phyloP scores from a whole-genome alignment of 2,113 vertebrate species.

The Sander vitreus region DNA sequence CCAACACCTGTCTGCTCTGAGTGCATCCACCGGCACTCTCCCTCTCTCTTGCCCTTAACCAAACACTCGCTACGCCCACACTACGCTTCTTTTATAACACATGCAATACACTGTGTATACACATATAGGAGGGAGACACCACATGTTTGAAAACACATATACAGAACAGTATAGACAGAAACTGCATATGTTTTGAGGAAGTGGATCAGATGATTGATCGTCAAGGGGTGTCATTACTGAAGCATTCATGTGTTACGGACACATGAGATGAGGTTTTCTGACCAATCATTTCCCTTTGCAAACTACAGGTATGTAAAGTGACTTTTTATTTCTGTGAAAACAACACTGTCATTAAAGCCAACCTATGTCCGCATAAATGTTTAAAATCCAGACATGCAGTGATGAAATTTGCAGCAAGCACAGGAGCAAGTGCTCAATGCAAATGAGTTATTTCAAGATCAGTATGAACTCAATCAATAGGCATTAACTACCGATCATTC shows the following conservation, averaged over 20 bases:
- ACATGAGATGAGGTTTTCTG: not conserved
- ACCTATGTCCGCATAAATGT: constrained; percentile 50
- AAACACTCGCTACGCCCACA: no score
- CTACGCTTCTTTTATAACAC: no score
- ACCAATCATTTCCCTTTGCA: constrained; percentile 20
- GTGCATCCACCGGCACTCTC: no score
- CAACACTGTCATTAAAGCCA: constrained; percentile 21
- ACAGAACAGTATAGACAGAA: no score
- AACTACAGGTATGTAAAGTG: constrained; percentile 20
- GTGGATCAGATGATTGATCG: no score
- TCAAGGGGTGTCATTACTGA: not conserved
- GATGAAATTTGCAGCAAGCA: constrained; percentile 49
- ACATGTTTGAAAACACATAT: no score
- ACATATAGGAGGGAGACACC: no score
- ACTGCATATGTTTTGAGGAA: no score
- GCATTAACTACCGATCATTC: constrained; percentile 35
- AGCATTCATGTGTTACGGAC: not conserved
- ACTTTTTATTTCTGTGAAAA: constrained; percentile 47
- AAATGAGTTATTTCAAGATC: constrained; percentile 46
- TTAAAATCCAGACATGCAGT: constrained; percentile 34
- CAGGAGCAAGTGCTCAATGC: constrained; percentile 38
- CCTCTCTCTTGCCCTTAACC: no score
- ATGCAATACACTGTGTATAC: no score
- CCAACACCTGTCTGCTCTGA: no score
- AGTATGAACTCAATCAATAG: constrained; percentile 39